A percentile compares a stretch with the other conserved stretches of the same genome.
These are phyloP conservation scores for Patella caerulea DNA, from an alignment of 2,888 invertebrate genomes.

Conservation along the genomic window DNA sequence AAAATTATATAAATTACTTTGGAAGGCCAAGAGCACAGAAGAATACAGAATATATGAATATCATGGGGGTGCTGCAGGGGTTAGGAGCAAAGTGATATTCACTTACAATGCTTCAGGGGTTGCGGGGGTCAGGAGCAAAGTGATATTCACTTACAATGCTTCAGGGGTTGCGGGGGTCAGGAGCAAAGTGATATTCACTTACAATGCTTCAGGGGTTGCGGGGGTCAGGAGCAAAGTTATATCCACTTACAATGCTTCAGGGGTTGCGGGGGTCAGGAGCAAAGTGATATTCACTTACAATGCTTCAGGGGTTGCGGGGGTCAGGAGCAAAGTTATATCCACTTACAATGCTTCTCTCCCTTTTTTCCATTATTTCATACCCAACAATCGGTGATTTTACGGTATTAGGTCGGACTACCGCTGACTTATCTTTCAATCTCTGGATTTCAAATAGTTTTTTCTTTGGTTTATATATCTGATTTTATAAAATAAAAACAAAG, in stretches of 20 bases:
- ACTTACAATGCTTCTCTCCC: conserved; percentile 81
- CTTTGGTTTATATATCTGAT: too few species aligned
- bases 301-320: too few species aligned
- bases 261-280: neutral
- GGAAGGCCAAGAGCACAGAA: too few species aligned
- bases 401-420: neutral
- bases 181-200: conserved; percentile 3
- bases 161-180: conserved; percentile 62
- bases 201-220: conserved; percentile 78
- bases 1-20: too few species aligned
- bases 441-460: too few species aligned
- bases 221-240: neutral
- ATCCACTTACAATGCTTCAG: conserved; percentile 77
- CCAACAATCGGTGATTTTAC: conserved; percentile 79
- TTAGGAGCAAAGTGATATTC: neutral
- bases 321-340: neutral
- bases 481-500: too few species aligned
- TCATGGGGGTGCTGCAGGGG: too few species aligned
- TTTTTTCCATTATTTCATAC: conserved; percentile 90
- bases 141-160: conserved; percentile 75
- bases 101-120: conserved; percentile 78
- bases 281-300: conserved; percentile 60
- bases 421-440: neutral
- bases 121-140: neutral
- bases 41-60: too few species aligned